Conservation (phyloP, 2,113 vertebrate genomes). For the Cryptotis parvus region DNA sequence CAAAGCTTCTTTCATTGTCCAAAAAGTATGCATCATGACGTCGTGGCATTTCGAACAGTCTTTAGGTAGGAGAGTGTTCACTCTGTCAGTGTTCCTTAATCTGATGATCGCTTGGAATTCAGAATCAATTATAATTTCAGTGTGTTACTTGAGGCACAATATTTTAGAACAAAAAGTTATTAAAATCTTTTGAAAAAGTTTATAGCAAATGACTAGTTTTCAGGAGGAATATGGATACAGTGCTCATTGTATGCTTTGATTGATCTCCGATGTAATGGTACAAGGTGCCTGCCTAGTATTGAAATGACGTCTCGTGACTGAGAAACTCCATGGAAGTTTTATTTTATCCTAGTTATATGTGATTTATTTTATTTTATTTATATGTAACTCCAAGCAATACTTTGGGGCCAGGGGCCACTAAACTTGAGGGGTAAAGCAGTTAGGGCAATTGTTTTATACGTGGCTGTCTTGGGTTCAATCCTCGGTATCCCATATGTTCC, state of each 20-base stretch:
- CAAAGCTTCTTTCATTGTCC: slow-evolving; percentile 33
- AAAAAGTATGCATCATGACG: not conserved
- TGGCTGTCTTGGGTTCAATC: no score
- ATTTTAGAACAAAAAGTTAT: slow-evolving; percentile 51
- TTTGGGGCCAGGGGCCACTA: no score
- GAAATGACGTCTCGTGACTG: not conserved
- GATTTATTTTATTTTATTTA: no score
- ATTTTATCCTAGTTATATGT: no score
- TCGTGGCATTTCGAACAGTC: slow-evolving; percentile 28
- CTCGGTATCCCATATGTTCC: no score
- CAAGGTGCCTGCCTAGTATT: not conserved
- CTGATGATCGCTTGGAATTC: slow-evolving; percentile 32
- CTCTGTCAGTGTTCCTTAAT: not conserved
- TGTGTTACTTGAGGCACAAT: not conserved
- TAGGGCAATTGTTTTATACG: no score
- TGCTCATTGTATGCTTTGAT: slow-evolving; percentile 29
- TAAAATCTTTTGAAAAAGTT: slow-evolving; percentile 46
- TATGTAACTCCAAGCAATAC: no score
- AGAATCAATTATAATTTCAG: slow-evolving; percentile 17
- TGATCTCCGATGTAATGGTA: slow-evolving; percentile 7
- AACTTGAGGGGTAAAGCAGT: no score
- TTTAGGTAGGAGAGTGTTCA: slow-evolving; percentile 20
- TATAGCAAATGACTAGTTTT: slow-evolving; percentile 31
- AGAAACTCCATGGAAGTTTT: not conserved
- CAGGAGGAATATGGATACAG: not conserved